A percentile compares a stretch with the other conserved stretches of the same genome.
Conservation (phyloP, 2,888 invertebrate genomes). For the Amiota communis region DNA sequence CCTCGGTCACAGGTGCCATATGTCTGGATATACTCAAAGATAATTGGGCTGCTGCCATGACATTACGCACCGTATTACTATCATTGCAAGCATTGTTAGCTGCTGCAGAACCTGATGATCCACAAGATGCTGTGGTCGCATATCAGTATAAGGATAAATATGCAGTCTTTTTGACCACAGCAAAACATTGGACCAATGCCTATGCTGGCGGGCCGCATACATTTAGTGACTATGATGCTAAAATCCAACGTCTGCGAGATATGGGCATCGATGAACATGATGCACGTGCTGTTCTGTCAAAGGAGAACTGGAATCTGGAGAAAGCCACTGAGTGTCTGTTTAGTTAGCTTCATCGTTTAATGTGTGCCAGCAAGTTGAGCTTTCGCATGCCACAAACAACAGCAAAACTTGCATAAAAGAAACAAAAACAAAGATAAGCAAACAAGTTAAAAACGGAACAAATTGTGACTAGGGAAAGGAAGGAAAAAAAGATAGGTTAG, state of each 20-base stretch:
- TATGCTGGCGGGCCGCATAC: slow-evolving; percentile 90
- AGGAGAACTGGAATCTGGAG: slow-evolving; percentile 94
- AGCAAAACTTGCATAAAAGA: slow-evolving; percentile 12
- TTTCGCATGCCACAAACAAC: slow-evolving; percentile 23
- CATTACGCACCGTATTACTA: slow-evolving; percentile 93
- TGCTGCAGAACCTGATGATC: slow-evolving; percentile 94
- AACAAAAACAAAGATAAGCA: slow-evolving; percentile 14
- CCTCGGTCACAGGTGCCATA: slow-evolving; percentile 97
- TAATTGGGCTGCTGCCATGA: slow-evolving; percentile 99
- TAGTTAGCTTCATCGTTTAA: slow-evolving; percentile 77
- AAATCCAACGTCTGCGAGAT: slow-evolving; percentile 89
- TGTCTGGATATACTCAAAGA: slow-evolving; percentile 99
- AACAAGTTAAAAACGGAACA: slow-evolving; percentile 20
- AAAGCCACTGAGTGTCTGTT: slow-evolving; percentile 91
- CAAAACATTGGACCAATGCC: slow-evolving; percentile 95
- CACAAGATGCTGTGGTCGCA: slow-evolving; percentile 97
- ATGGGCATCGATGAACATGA: slow-evolving; percentile 96
- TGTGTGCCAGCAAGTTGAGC: slow-evolving; percentile 24
- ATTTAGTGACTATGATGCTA: slow-evolving; percentile 87
- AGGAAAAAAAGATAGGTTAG: slow-evolving; percentile 26
- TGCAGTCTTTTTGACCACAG: slow-evolving; percentile 90
- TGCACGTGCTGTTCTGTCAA: slow-evolving; percentile 91
- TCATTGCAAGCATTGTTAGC: slow-evolving; percentile 96
- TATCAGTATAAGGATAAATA: slow-evolving; percentile 94
- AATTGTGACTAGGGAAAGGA: slow-evolving; percentile 9